Base-by-base conservation (phyloP, 2,113 vertebrate genomes). In the Hippopotamus amphibius region DNA sequence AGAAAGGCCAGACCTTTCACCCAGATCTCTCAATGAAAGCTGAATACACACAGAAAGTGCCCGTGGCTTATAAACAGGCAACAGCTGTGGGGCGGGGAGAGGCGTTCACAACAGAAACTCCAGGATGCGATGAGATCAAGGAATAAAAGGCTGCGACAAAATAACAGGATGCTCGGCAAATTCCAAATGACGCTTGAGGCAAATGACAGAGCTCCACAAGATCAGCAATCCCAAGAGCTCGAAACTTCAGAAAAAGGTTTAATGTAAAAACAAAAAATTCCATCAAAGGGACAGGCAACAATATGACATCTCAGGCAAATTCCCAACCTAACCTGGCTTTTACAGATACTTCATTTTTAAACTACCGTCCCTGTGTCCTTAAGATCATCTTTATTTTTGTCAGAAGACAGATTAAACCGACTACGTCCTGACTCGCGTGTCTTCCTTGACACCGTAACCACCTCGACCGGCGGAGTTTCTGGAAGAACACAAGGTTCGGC, bases 81-180 rank as follows among this genome's bases (percentile, higher is more conserved):
- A 55, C 85, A 95, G 96, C 90, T 91, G 94, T 16, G 17, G 61
- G 91, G 71, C 55, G 33, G 76, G 89, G 72, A 2, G 24, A 88
- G 57, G 71, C 57, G 0, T 59, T 59, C 2, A 7, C 46, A 7
- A 37, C 43, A 74, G 88, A 87, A 80, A 82, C 77, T 95, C 86
- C 97, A 79, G 97, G 89, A 91, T 28, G 24, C 6, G 0, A 50
- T 14, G 84, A 74, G 81, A 50, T 57, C 91, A 50, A 89, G 93
- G 65, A 94, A n/a, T 15, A 37, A 46, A n/a, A 68, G 63, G 43
- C 68, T 24, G 41, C 9, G 14, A 48, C 17, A 17, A 46, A 95
- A 71, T 41, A 79, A 95, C 91, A 95, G 72, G 96, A 88, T 46
- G 72, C 72, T 15, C 3, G 6, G 76, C 30, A n/a, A 59, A 81